Base-by-base conservation (phyloP, 2,113 vertebrate species). In the Ciconia maguari region DNA sequence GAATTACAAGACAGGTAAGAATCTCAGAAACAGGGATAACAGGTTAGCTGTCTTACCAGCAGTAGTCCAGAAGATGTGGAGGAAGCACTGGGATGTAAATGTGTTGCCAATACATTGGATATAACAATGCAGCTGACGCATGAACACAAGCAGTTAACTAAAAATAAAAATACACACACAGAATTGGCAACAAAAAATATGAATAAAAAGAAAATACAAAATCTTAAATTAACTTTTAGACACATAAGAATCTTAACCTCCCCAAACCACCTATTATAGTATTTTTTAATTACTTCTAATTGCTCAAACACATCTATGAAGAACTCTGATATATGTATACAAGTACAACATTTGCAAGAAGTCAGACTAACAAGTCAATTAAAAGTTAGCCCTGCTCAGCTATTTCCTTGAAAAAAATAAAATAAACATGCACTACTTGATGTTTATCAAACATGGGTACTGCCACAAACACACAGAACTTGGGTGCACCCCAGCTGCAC, bases 61-160 rank as follows among this genome's bases (percentile, higher is more conserved):
- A 99, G 98, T 99, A 99, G 98, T 99, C 99, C 98, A 99, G 98
- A 65, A 99, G 99, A 97, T 99, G 99, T 46, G 99, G 98, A 88
- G 99, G 99, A 92, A 99, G 99, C 76, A 99, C 99, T 8, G 99
- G 99, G 98, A 99, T 99, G 98, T 99, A 99, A 96, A 99, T 99
- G 96, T 99, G 99, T 74, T 99, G 99, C 99, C 99, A 99, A 97
- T 99, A 98, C 99, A 99, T 99, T 52, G 99, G 99, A 96, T 98
- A 99, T 26, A 99, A 98, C 98, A 99, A 98, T 92, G 99, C 98
- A 58, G 98, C 98, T 49, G 99, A 99, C 18, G 99, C 99, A 75
- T 99, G 99, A 96, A 99, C 98, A 97, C 99, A 99, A 94, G 99
- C 99, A 41, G 99, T 99, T 98, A 99, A 97, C 98, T 99, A 64